phyloP scores from a whole-genome alignment of 37 sponge, comb jelly and placozoan species.

The Crambe crambe region DNA sequence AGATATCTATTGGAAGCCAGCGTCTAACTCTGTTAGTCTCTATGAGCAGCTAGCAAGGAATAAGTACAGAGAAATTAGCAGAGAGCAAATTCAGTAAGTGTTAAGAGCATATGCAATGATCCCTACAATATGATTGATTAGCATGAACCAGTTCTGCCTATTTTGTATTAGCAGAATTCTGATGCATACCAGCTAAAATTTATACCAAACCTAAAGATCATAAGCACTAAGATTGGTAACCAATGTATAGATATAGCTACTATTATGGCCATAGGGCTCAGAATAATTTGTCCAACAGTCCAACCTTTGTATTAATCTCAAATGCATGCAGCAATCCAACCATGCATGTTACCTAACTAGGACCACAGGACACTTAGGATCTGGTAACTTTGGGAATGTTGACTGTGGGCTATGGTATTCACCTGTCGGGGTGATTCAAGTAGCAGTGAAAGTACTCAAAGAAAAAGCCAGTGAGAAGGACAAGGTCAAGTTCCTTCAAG shows the following conservation, averaged over 20 bases:
- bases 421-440: constrained; percentile 10
- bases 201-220: too few relatives aligned
- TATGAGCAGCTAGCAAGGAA: constrained; percentile 58
- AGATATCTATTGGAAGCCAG: constrained; percentile 51
- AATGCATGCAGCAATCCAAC: too few relatives aligned
- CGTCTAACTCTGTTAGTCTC: constrained; percentile 40
- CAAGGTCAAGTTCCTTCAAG: constrained; percentile 35
- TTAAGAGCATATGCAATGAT: background rate
- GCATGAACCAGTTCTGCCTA: background rate
- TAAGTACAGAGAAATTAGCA: constrained; percentile 53
- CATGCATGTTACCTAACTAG: too few relatives aligned
- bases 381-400: constrained; percentile 46
- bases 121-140: background rate
- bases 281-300: too few relatives aligned
- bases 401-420: constrained; percentile 16
- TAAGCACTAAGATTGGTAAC: too few relatives aligned
- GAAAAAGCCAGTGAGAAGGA: constrained; percentile 4
- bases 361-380: constrained; percentile 7
- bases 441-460: constrained; percentile 31
- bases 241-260: too few relatives aligned
- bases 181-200: too few relatives aligned
- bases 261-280: too few relatives aligned
- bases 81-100: constrained; percentile 43
- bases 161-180: background rate
- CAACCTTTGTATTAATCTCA: too few relatives aligned